These are phyloP conservation scores for Austrofundulus limnaeus DNA, from an alignment of 2,113 vertebrate species.

Conservation along the genomic window DNA sequence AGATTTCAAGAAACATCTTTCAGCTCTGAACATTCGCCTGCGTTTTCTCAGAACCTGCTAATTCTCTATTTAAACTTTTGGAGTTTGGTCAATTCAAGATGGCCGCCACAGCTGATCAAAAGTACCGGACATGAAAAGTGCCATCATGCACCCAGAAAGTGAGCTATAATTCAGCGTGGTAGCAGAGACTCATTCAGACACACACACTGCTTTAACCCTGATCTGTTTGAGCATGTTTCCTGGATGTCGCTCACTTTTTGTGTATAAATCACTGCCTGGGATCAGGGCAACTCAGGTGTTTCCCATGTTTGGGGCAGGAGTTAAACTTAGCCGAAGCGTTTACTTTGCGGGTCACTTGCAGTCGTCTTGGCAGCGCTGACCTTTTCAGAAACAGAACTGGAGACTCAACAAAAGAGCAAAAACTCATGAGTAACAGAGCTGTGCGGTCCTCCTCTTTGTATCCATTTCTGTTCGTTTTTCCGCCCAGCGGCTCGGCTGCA, in stretches of 20 bases:
- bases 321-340: constrained; percentile 13
- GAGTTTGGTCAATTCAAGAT: too few species aligned
- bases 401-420: not conserved
- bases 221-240: not conserved
- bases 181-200: too few species aligned
- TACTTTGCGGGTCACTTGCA: not conserved
- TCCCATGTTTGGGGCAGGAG: not conserved
- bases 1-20: too few species aligned
- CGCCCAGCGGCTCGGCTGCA: not conserved
- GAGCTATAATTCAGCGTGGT: too few species aligned
- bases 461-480: not conserved
- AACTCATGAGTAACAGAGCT: not conserved
- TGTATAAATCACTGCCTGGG: not conserved
- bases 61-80: too few species aligned
- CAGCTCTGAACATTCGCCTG: too few species aligned
- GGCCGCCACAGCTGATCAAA: too few species aligned
- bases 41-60: too few species aligned
- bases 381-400: constrained; percentile 14
- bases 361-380: constrained; percentile 16
- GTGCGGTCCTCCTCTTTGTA: not conserved
- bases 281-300: not conserved
- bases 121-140: too few species aligned
- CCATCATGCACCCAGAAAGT: too few species aligned
- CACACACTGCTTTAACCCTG: too few species aligned
- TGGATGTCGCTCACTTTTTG: not conserved